Evolutionary conservation across 53 echinoderm and acorn worm species (phyloP).

Genomic region (Patiria pectinifera): DNA sequence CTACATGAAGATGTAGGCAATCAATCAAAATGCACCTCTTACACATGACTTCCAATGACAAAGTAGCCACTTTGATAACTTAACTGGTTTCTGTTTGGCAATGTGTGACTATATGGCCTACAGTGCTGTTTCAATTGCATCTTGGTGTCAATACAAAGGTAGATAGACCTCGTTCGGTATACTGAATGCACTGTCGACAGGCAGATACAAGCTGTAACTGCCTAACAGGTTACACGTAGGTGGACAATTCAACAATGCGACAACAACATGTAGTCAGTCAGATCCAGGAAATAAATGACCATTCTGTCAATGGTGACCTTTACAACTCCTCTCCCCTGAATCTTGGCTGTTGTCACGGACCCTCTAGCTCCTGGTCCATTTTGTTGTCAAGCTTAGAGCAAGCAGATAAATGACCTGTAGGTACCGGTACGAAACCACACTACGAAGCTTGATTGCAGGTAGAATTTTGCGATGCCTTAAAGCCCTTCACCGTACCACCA

Average conservation of each 20-base stretch:
- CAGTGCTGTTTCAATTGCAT: no score
- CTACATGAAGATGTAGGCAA: no score
- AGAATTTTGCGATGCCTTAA: neutral
- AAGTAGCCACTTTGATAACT: neutral
- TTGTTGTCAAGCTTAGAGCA: neutral
- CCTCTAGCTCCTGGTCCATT: neutral
- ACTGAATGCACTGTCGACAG: no score
- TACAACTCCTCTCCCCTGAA: neutral
- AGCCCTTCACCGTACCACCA: slow-evolving; percentile 19
- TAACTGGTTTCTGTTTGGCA: no score
- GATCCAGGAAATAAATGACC: slow-evolving; percentile 3
- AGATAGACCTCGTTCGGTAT: no score
- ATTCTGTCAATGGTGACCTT: neutral
- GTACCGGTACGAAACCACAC: neutral
- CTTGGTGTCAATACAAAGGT: no score
- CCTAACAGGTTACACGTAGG: neutral
- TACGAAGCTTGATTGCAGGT: slow-evolving; percentile 10
- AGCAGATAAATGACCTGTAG: slow-evolving; percentile 32
- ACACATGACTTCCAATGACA: no score
- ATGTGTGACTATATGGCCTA: no score
- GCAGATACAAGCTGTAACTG: no score
- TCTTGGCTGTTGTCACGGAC: neutral
- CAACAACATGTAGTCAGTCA: slow-evolving; percentile 24
- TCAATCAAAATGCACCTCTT: no score
- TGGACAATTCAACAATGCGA: neutral